Evolutionary conservation across 2,888 invertebrate genomes (phyloP), one percentile per base, ranked within the genome.

Genomic region (Belgica antarctica): DNA sequence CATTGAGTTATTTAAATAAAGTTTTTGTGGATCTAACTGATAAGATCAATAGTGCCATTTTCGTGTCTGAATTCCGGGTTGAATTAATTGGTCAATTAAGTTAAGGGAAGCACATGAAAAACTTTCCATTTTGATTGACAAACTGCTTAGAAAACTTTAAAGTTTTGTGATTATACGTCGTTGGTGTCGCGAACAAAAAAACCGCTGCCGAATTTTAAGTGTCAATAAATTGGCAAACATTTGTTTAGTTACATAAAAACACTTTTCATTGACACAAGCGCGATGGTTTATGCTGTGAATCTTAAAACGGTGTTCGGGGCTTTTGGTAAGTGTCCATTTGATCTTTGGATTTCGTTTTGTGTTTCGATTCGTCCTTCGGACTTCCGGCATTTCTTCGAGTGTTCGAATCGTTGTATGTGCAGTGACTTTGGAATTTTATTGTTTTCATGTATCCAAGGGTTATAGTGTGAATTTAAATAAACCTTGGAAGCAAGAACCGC

Each of bases 271-370:
- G 34, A 31, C 34, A 31, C 5, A 5, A 31, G 12, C 52, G 12
- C 17, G 17, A 52, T 52, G 52, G 52, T 52, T 17, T 52, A 19
- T 52, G 22, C 52, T 52, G 52, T 52, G 52, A 52, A 52, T 52
- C 52, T 52, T 52, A 52, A 52, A 52, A 22, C 52, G 7, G 3
- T 52, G 8, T 17, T 52, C 52, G 52, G 22, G 17, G 22, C 22
- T 52, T 52, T 52, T 10, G 52, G 52, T 52, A 52, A 52, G 52
- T 52, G 41, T 52, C 2, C 34, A 12, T 17, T 22, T 22, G 52
- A 52, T 52, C 52, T 3, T 22, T 52, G 52, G n/a, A 5, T 3
- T 4, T 7, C 5, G 19, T 17, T 22, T 2, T 4, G 17, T 22
- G 17, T 22, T 22, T 17, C 3, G 3, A 52, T n/a, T n/a, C 22